Percentiles rank a stretch among this genome's conserved stretches.
Conservation (phyloP, 2,888 invertebrate genomes). For the Apamea sordens region DNA sequence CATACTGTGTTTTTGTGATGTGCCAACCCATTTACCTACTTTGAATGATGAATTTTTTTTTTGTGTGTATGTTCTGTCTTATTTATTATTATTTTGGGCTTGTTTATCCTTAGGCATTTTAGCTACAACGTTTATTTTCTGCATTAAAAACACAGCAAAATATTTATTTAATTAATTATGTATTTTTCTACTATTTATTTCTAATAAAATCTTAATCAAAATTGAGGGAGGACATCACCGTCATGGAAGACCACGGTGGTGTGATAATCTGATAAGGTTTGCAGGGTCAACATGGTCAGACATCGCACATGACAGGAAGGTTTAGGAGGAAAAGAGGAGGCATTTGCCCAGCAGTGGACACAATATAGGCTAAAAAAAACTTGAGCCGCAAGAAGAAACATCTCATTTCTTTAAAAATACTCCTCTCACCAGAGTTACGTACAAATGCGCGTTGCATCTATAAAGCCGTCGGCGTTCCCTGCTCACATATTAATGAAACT, state of each 20-base stretch:
- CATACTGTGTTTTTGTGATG: neutral
- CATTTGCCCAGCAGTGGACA: no score
- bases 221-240: no score
- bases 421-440: neutral
- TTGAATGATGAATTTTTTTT: neutral
- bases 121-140: no score
- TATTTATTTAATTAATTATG: no score
- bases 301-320: no score
- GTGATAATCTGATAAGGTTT: no score
- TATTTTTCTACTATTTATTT: no score
- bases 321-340: no score
- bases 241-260: no score
- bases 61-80: neutral
- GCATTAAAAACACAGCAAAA: neutral
- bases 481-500: constrained; percentile 44
- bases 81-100: no score
- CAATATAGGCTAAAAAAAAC: neutral
- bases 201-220: no score
- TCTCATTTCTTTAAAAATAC: constrained; percentile 4
- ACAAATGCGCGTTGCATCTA: constrained; percentile 25
- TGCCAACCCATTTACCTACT: neutral
- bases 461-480: neutral
- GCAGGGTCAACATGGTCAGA: no score
- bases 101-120: neutral
- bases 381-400: neutral